A percentile compares a stretch with the other conserved stretches of the same genome.
phyloP scores from a whole-genome alignment of 2,888 invertebrate species.

The Zygaena filipendulae region DNA sequence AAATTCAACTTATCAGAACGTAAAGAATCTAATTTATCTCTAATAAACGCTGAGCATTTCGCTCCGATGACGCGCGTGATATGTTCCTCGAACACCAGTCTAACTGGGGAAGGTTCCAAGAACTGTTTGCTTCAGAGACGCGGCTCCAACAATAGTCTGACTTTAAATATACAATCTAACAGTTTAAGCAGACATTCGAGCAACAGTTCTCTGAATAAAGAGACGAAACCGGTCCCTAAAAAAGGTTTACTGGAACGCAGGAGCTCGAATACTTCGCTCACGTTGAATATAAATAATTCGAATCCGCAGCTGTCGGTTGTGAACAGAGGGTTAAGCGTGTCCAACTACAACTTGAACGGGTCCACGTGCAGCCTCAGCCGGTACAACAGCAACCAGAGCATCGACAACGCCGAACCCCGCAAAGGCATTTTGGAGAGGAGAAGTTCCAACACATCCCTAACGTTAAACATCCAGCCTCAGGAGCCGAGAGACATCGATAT shows the following conservation, averaged over 20 bases:
- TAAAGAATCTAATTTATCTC: slow-evolving; percentile 87
- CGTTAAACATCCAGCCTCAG: slow-evolving; percentile 66
- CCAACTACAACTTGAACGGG: slow-evolving; percentile 61
- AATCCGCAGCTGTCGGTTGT: slow-evolving; percentile 53
- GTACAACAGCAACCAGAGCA: slow-evolving; percentile 59
- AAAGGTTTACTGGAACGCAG: slow-evolving; percentile 85
- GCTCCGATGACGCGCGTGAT: slow-evolving; percentile 49
- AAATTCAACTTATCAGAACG: slow-evolving; percentile 80
- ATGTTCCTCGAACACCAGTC: slow-evolving; percentile 59
- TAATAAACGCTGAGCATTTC: slow-evolving; percentile 71
- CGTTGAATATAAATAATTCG: slow-evolving; percentile 73
- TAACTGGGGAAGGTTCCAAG: slow-evolving; percentile 43
- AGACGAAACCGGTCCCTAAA: slow-evolving; percentile 47
- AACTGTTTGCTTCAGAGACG: slow-evolving; percentile 82
- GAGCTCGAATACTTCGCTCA: slow-evolving; percentile 91
- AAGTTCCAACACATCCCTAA: slow-evolving; percentile 85
- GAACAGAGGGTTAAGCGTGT: slow-evolving; percentile 54
- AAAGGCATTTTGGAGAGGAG: slow-evolving; percentile 80
- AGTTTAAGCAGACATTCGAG: slow-evolving; percentile 66
- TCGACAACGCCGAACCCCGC: slow-evolving; percentile 46
- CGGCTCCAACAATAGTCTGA: slow-evolving; percentile 88
- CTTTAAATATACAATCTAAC: slow-evolving; percentile 75
- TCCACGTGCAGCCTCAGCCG: slow-evolving; percentile 59
- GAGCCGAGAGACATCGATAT: slow-evolving; percentile 58
- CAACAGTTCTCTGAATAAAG: slow-evolving; percentile 65